Conservation (phyloP, 2,113 vertebrate species). For the Microtus oregoni region DNA sequence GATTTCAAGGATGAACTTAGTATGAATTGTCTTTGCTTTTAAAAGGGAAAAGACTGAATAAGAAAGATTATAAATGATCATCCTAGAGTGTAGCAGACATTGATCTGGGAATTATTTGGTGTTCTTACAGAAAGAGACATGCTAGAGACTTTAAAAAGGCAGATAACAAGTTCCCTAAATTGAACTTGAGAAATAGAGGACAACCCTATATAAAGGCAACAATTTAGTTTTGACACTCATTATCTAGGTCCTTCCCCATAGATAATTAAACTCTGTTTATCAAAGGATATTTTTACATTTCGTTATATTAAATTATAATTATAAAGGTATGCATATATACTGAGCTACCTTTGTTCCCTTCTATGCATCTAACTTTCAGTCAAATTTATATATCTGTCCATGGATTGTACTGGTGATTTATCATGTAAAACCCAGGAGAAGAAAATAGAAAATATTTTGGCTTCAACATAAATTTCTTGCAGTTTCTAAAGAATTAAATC, state of each 20-base stretch:
- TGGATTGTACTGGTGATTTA: not conserved
- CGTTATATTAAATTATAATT: not conserved
- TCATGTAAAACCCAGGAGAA: not conserved
- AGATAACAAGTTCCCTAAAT: too few species aligned
- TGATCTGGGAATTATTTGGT: too few species aligned
- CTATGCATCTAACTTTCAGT: not conserved
- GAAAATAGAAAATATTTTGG: not conserved
- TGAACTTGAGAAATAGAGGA: not conserved
- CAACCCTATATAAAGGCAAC: not conserved
- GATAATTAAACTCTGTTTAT: not conserved
- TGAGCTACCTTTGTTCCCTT: not conserved
- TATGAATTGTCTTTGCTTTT: too few species aligned
- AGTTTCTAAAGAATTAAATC: not conserved
- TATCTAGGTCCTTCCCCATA: not conserved
- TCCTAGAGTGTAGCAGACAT: too few species aligned
- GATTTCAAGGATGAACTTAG: too few species aligned
- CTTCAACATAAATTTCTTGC: not conserved
- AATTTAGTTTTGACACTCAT: not conserved
- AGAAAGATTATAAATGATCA: too few species aligned
- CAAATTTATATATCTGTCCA: not conserved
- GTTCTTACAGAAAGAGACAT: too few species aligned
- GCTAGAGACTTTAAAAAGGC: too few species aligned
- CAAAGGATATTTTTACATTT: not conserved
- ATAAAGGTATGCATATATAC: not conserved
- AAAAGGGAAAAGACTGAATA: too few species aligned